Evolutionary conservation across 2,888 invertebrate species (phyloP).

Genomic region (Drosophila parthenogenetica): DNA sequence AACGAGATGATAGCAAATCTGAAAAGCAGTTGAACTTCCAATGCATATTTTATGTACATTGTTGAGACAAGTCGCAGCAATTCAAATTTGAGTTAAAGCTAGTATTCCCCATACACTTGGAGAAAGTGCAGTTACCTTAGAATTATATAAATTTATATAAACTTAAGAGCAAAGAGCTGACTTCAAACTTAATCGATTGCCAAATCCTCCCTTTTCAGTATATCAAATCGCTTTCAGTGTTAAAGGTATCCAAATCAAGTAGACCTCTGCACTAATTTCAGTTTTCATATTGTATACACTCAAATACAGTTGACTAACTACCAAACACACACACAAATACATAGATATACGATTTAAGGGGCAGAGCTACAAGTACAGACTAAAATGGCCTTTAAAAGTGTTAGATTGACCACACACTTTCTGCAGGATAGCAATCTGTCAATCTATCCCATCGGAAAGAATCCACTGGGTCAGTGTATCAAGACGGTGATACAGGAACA

Average conservation of each 20-base stretch:
- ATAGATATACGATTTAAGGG: background rate
- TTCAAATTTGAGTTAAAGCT: background rate
- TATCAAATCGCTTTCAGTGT: no score
- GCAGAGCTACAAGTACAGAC: background rate
- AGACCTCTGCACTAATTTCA: background rate
- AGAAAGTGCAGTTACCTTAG: no score
- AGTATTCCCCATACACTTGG: no score
- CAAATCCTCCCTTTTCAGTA: no score
- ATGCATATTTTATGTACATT: slow-evolving; percentile 10
- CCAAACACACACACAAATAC: background rate
- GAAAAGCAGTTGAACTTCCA: slow-evolving; percentile 1
- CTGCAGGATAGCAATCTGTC: background rate
- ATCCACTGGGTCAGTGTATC: background rate
- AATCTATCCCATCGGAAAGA: background rate
- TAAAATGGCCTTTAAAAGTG: background rate
- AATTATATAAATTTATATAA: background rate
- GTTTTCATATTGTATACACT: background rate
- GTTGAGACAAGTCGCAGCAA: slow-evolving; percentile 1
- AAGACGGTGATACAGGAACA: slow-evolving; percentile 1
- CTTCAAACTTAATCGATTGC: no score
- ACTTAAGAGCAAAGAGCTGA: background rate
- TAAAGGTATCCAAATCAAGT: background rate
- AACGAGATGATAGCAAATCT: slow-evolving; percentile 36
- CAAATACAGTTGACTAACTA: background rate
- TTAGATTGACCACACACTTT: background rate